phyloP scores from a whole-genome alignment of 2,888 invertebrate genomes.

The Himalopsyche kuldschensis region DNA sequence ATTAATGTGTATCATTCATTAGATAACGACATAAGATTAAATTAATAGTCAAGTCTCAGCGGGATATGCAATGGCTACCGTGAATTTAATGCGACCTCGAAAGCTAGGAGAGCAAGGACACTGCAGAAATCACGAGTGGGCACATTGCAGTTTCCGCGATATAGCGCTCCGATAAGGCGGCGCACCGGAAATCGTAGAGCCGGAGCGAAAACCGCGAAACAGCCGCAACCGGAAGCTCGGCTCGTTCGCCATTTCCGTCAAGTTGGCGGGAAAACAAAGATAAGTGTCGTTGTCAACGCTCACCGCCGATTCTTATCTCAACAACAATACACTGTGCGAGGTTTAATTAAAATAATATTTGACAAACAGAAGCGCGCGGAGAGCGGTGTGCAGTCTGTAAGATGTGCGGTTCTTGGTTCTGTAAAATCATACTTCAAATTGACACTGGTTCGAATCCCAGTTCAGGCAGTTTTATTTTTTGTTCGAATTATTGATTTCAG shows the following conservation, averaged over 20 bases:
- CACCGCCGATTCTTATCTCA: neutral
- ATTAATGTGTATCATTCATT: no score
- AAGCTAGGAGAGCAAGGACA: neutral
- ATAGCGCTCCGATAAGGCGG: neutral
- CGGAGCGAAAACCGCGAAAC: neutral
- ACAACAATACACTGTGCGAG: neutral
- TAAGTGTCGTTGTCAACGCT: neutral
- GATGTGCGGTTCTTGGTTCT: no score
- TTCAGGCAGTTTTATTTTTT: no score
- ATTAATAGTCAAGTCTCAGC: neutral
- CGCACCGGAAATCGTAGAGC: neutral
- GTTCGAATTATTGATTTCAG: no score
- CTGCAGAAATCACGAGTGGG: neutral
- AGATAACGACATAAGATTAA: neutral
- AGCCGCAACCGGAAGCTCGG: neutral
- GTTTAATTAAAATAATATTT: neutral
- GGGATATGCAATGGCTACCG: neutral
- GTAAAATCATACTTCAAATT: no score
- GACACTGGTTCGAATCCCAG: no score
- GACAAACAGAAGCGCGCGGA: neutral
- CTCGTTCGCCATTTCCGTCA: neutral
- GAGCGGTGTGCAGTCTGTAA: neutral
- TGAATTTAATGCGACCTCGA: neutral
- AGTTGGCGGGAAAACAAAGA: neutral
- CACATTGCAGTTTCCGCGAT: slow-evolving; percentile 1